These are phyloP conservation scores for Kuschelorhynchus macadamiae DNA, from an alignment of 2,888 invertebrate genomes.

Conservation along the genomic window DNA sequence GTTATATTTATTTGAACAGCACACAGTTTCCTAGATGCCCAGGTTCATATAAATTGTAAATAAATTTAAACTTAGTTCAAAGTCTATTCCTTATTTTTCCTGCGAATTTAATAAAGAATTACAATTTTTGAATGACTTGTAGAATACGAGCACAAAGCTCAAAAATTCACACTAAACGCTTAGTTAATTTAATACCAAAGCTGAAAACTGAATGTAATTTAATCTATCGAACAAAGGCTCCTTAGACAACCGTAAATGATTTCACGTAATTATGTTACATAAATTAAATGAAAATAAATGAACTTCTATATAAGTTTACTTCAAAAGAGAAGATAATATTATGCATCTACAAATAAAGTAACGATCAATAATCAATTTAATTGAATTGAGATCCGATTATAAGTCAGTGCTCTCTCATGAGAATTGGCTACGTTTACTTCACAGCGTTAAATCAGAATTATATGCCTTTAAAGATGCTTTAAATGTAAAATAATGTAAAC, in stretches of 20 bases:
- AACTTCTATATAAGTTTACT: slow-evolving; percentile 35
- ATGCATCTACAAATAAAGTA: slow-evolving; percentile 44
- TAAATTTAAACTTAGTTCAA: too few species aligned
- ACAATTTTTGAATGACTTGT: slow-evolving; percentile 6
- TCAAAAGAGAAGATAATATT: slow-evolving; percentile 31
- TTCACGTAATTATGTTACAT: slow-evolving; percentile 38
- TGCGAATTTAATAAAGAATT: too few species aligned
- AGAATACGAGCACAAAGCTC: not conserved
- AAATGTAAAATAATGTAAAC: too few species aligned
- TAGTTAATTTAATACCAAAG: slow-evolving; percentile 3
- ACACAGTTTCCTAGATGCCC: too few species aligned
- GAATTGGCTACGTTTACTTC: not conserved
- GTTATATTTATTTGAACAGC: too few species aligned
- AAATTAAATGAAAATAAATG: slow-evolving; percentile 39
- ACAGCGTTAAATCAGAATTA: too few species aligned
- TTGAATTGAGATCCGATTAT: slow-evolving; percentile 49
- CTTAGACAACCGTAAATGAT: slow-evolving; percentile 43
- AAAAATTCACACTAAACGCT: not conserved
- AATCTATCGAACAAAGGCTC: slow-evolving; percentile 37
- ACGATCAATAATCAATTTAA: slow-evolving; percentile 49
- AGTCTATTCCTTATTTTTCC: too few species aligned
- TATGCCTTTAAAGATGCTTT: too few species aligned
- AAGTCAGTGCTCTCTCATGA: slow-evolving; percentile 8
- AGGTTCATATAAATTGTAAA: too few species aligned
- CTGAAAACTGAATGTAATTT: slow-evolving; percentile 16